Base-by-base conservation (phyloP, 2,113 vertebrate species). In the Chamaea fasciata region DNA sequence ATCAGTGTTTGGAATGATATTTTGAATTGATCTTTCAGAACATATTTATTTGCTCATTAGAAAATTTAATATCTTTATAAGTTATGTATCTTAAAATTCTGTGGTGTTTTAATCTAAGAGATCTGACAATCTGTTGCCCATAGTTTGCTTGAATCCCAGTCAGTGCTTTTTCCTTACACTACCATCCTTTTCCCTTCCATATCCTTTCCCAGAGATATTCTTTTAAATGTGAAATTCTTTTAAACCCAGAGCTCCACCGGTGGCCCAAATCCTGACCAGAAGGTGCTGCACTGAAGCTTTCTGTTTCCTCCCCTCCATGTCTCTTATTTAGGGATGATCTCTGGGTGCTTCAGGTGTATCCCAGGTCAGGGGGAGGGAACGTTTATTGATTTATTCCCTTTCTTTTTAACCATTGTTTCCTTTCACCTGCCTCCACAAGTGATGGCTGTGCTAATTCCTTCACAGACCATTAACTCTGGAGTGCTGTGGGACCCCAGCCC, bases 381-480 rank as follows among this genome's bases (percentile, higher is more conserved):
- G 0, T 37, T 69, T 77, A 87, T 85, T 88, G 52, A n/a, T 65
- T 83, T 80, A 33, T 52, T 24, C 64, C 70, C 75, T 76, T 62
- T 60, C 82, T 85, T 76, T 87, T 50, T 55, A 71, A 68, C 76
- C 94, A 81, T 56, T 79, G n/a, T 92, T 97, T 96, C 94, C 75
- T 93, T 94, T 95, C 91, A 83, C 97, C 95, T 97, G 92, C 94
- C 92, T 97, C 83, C 85, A 77, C 89, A 88, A 96, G 90, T 78
- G 97, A 97, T 94, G 92, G 83, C 94, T 79, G 52, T 23, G 18
- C 91, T 97, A 67, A 97, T 96, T 95, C 93, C 83, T 97, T 98
- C 97, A 96, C 95, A 97, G 93, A 42, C 88, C 96, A 96, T 98
- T 98, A 97, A 95, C 83, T 97, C 86, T 13, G 50, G 78, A 95